phyloP scores from a whole-genome alignment of 2,797 vertebrate genomes.

The Morelia viridis region DNA sequence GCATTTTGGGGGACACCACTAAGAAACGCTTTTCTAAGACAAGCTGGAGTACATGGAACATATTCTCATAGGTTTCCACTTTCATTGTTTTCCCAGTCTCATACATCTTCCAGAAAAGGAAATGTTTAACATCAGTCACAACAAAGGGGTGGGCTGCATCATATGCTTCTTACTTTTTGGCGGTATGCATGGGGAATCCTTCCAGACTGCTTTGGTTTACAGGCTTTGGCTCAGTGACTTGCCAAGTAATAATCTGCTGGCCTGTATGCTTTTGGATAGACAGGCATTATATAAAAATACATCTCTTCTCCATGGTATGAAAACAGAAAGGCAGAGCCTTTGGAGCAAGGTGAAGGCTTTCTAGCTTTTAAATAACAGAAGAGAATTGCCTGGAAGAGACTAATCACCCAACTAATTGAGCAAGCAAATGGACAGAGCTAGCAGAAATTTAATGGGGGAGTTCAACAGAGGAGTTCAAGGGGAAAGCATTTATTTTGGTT shows the following conservation, averaged over 20 bases:
- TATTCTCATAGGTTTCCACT: neutral
- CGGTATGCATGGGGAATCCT: slow-evolving; percentile 68
- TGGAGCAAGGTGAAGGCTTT: slow-evolving; percentile 48
- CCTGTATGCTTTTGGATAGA: slow-evolving; percentile 61
- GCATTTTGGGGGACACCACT: neutral
- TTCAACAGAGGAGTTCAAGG: neutral
- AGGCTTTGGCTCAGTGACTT: slow-evolving; percentile 48
- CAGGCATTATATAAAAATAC: slow-evolving; percentile 63
- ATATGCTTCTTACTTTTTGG: slow-evolving; percentile 58
- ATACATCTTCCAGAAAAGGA: slow-evolving; percentile 38
- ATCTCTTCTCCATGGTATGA: slow-evolving; percentile 45
- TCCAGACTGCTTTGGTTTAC: slow-evolving; percentile 64
- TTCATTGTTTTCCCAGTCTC: slow-evolving; percentile 15
- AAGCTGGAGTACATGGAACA: slow-evolving; percentile 1
- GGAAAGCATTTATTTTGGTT: neutral
- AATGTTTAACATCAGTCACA: slow-evolving; percentile 39
- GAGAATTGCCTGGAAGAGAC: slow-evolving; percentile 55
- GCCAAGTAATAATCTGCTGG: slow-evolving; percentile 71
- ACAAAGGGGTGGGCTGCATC: slow-evolving; percentile 64
- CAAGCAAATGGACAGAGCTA: neutral
- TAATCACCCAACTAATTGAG: slow-evolving; percentile 61
- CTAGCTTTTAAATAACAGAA: slow-evolving; percentile 27
- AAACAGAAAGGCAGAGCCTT: slow-evolving; percentile 45
- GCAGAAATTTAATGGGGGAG: neutral
- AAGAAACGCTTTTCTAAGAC: neutral